Percentiles rank a stretch among this genome's conserved stretches.
Evolutionary conservation across 2,888 invertebrate genomes (phyloP).

Genomic region (Candidula unifasciata): DNA sequence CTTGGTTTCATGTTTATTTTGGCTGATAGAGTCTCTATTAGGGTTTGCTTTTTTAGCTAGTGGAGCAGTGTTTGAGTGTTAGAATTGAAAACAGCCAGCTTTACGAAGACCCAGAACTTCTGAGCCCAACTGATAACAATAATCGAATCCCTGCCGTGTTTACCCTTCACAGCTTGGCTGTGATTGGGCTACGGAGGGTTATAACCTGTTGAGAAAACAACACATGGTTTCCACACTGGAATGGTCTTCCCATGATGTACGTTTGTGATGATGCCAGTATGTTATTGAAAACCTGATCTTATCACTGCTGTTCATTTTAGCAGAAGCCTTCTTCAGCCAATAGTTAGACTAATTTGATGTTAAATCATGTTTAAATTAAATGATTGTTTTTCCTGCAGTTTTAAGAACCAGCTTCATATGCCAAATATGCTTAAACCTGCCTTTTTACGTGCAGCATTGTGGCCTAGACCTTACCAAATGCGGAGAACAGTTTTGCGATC

Average conservation of each 20-base stretch:
- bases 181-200: neutral
- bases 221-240: constrained; percentile 14
- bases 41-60: neutral
- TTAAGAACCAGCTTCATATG: too few relatives aligned
- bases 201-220: neutral
- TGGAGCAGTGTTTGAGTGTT: constrained; percentile 5
- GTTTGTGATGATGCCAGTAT: neutral
- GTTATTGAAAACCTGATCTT: too few relatives aligned
- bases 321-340: too few relatives aligned
- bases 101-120: neutral
- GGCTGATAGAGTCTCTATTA: neutral
- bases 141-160: neutral
- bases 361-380: too few relatives aligned
- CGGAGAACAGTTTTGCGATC: too few relatives aligned
- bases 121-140: neutral
- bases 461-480: too few relatives aligned
- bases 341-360: too few relatives aligned
- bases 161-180: neutral
- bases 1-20: neutral
- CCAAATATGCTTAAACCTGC: too few relatives aligned
- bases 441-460: too few relatives aligned
- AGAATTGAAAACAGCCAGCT: neutral
- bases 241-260: constrained; percentile 30
- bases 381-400: too few relatives aligned
- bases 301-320: too few relatives aligned